These are phyloP conservation scores for Sturnira hondurensis DNA, from an alignment of 2,113 vertebrate species.

Conservation along the genomic window DNA sequence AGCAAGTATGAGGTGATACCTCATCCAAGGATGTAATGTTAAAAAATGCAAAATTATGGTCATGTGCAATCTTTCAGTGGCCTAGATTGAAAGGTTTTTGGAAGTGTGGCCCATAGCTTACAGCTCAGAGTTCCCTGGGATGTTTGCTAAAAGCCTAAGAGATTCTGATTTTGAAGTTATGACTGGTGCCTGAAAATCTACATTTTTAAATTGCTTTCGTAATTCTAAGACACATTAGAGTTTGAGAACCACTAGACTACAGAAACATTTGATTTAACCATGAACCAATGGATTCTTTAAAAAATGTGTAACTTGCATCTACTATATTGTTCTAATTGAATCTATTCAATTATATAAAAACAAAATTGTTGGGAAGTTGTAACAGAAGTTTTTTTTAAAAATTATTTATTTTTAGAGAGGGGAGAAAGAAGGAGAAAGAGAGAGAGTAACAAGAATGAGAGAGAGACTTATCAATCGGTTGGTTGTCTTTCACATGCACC, in stretches of 20 bases:
- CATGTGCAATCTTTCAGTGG: neutral
- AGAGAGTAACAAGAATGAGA: no score
- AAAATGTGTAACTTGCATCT: neutral
- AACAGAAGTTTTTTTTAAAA: neutral
- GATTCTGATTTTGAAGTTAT: neutral
- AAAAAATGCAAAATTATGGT: neutral
- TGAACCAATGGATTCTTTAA: neutral
- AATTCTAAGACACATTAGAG: neutral
- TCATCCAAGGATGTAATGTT: neutral
- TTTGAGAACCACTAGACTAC: neutral
- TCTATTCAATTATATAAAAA: neutral
- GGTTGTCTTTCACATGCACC: no score
- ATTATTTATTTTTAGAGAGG: no score
- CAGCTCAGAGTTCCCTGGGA: neutral
- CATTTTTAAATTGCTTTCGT: neutral
- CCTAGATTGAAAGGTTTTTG: neutral
- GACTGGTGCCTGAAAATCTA: neutral
- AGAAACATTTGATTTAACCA: neutral
- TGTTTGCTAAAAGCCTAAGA: neutral
- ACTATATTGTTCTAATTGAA: neutral
- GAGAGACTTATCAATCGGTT: no score
- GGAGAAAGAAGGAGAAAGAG: no score
- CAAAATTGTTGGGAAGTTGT: neutral
- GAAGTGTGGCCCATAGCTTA: neutral
- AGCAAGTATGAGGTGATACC: no score